These are phyloP conservation scores for Globicephala melas DNA, from an alignment of 2,113 vertebrate species.

Conservation along the genomic window DNA sequence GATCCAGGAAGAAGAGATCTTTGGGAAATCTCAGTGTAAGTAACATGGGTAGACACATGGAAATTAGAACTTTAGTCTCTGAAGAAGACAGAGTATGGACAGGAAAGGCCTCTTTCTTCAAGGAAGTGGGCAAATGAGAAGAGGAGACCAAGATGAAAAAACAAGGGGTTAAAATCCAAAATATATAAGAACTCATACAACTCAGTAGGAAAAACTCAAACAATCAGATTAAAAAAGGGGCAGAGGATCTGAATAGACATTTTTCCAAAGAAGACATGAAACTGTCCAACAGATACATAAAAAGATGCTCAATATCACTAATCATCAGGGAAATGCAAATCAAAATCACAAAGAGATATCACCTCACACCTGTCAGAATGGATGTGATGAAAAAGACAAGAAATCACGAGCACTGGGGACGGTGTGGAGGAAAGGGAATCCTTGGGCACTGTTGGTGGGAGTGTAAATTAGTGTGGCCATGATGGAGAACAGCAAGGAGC, in stretches of 20 bases:
- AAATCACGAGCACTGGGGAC: not conserved
- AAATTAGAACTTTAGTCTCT: not conserved
- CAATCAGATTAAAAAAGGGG: not conserved
- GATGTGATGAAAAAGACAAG: not conserved
- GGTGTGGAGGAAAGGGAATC: not conserved
- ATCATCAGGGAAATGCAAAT: not conserved
- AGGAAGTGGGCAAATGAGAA: not conserved
- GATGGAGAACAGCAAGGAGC: not conserved
- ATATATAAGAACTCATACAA: not conserved
- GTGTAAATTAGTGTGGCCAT: not conserved
- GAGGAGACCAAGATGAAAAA: not conserved
- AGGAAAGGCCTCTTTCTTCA: not conserved
- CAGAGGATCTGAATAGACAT: not conserved
- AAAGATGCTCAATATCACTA: not conserved
- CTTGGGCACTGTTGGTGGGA: not conserved
- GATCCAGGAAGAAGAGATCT: not conserved
- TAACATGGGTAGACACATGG: too few species aligned
- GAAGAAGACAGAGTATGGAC: not conserved
- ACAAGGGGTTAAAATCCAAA: not conserved
- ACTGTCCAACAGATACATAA: not conserved
- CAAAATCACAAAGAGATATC: not conserved
- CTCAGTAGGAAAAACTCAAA: not conserved
- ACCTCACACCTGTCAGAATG: not conserved
- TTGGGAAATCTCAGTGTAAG: not conserved
- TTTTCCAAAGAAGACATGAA: not conserved